Base-by-base conservation (phyloP, 1,140 invertebrate species). In the Colletes latitarsis region DNA sequence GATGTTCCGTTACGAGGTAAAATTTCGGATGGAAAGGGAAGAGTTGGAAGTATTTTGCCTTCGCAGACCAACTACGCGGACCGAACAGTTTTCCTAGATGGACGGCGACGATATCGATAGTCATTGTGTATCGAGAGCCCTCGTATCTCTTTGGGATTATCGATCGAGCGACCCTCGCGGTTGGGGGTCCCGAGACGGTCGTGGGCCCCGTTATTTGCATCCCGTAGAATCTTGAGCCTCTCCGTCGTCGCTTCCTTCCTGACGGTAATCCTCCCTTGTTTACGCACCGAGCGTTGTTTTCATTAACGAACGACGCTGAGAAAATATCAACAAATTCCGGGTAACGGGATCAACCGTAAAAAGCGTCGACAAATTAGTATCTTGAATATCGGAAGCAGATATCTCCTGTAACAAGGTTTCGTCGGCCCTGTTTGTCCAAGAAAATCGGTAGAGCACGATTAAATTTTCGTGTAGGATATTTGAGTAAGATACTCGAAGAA, bases 71-170 rank as follows among this genome's bases (percentile, higher is more conserved):
- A 62, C 4, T 4, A 8, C 19, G 19, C 15, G 53, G 43, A 12
- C 52, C 41, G 30, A 55, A 9, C 17, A 39, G 66, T 76, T 76
- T 21, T 5, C 12, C 67, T 52, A 81, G 79, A 86, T 86, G 60
- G 73, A 75, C 57, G 30, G 12, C 1, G 19, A 30, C 79, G 84
- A 86, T 84, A 84, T 84, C 64, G 79, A 86, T 70, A 77, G 74
- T 83, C 82, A 85, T 83, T 81, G 81, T 85, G 41, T 69, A 70
- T 71, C 49, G 69, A 80, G n/a, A 70, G 49, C 57, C 57, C 17
- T 58, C 19, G 52, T 75, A 75, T 82, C 57, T 82, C 52, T 41
- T 70, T 30, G 57, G 78, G 60, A 83, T 81, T 81, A 81, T 70
- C 78, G 71, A 71, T 83, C 41, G 63, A 41, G n/a, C 5, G 69